Evolutionary conservation across 2,888 invertebrate genomes (phyloP), one percentile per base, ranked within the genome.

Genomic region (Limulus polyphemus): DNA sequence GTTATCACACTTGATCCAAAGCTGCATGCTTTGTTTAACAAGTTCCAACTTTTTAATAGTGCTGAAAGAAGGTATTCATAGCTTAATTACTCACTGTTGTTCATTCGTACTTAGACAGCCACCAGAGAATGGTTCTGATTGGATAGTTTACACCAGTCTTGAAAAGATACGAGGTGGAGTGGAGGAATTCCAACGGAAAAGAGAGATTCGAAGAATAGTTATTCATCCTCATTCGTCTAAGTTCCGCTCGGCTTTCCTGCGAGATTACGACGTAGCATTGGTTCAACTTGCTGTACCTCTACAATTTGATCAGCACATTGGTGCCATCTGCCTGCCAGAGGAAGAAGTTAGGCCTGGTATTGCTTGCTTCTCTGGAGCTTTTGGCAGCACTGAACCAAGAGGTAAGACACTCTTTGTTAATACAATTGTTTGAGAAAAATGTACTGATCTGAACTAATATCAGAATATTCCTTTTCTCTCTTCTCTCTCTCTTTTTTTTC

Each of bases 241-340:
- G 52, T 69, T 69, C 59, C 60, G 70, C 10, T 67, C 70, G 1
- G 60, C 65, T 11, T 58, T 61, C n/a, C 46, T 71, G 16, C 60
- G 70, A 52, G 70, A 78, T 65, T 81, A 82, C 67, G 83, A 84
- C 70, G 76, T 82, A 48, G 82, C 81, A 32, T 74, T 84, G 51
- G 74, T 83, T 17, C 78, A 81, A 72, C 75, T 84, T 14, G 72
- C 71, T 32, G 74, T 77, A 61, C 81, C 83, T 14, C 72, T 83
- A 55, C 73, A 73, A 9, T 78, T 83, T 58, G 79, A 78, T 4
- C 75, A 78, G 63, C 80, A 80, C 68, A 78, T 83, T 12, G 81
- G 80, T 62, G 80, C 83, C 10, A 78, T 82, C 64, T 84, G 84
- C 71, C 73, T 84, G 49, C 81, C 83, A 0, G 73, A 75, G 12